Conservation (phyloP, 2,888 invertebrate genomes). For the Meta bourneti region DNA sequence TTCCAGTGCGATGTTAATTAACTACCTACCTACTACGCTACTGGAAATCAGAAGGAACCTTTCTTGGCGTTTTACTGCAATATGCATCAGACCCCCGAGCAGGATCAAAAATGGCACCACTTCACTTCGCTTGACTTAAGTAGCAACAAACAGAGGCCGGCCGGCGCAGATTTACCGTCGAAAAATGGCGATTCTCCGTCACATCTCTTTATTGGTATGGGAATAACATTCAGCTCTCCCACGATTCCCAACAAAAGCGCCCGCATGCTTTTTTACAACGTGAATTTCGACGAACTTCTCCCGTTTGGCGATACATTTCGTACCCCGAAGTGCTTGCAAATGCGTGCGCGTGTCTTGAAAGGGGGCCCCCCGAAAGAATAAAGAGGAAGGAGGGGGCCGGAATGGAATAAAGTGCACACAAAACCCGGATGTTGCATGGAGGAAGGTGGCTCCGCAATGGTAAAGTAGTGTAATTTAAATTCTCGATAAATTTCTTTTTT, state of each 20-base stretch:
- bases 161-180: conserved; percentile 46
- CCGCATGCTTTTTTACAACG: conserved; percentile 46
- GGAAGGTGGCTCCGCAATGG: conserved; percentile 57
- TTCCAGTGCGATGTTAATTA: too few relatives aligned
- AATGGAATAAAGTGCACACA: conserved; percentile 50
- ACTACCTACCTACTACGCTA: too few relatives aligned
- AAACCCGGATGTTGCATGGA: conserved; percentile 61
- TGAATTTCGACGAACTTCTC: conserved; percentile 59
- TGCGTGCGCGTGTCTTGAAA: neutral
- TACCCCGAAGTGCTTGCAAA: conserved; percentile 49
- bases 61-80: neutral
- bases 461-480: conserved; percentile 65
- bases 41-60: too few relatives aligned
- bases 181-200: conserved; percentile 57
- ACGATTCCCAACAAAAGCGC: conserved; percentile 13
- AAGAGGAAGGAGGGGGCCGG: conserved; percentile 7
- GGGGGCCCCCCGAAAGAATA: neutral
- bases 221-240: conserved; percentile 49
- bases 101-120: conserved; percentile 39
- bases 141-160: conserved; percentile 56
- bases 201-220: conserved; percentile 60
- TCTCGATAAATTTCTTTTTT: conserved; percentile 54
- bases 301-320: conserved; percentile 69
- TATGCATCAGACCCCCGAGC: neutral
- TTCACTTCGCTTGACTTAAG: conserved; percentile 54